Percentiles rank a stretch among this genome's conserved stretches.
phyloP scores from a whole-genome alignment of 2,888 invertebrate genomes.

The Caenorhabditis zanzibari region DNA sequence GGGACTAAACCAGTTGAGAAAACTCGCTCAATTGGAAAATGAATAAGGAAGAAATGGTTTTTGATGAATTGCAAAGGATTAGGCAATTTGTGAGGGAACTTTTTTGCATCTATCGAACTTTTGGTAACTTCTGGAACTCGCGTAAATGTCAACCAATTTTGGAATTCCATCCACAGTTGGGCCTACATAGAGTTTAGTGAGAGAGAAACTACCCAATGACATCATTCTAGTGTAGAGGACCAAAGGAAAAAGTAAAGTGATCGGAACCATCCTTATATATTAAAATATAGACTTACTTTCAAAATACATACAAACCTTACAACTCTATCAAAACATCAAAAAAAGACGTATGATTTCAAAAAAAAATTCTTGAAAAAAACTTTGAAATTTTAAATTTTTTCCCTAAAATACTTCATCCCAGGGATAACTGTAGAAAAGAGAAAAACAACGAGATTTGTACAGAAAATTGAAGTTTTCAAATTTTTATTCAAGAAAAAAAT shows the following conservation, averaged over 20 bases:
- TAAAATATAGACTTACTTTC: not conserved
- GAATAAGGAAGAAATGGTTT: conserved; percentile 48
- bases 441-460: too few species aligned
- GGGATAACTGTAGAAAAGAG: too few species aligned
- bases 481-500: too few species aligned
- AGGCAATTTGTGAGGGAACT: conserved; percentile 12
- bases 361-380: too few species aligned
- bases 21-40: conserved; percentile 51
- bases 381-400: too few species aligned
- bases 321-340: too few species aligned
- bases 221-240: conserved; percentile 1
- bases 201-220: conserved; percentile 31
- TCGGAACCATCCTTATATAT: not conserved
- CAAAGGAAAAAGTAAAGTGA: conserved; percentile 1
- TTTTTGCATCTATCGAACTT: conserved; percentile 19
- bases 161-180: conserved; percentile 33
- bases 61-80: conserved; percentile 40
- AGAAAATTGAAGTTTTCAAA: too few species aligned
- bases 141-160: conserved; percentile 30
- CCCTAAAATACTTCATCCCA: too few species aligned
- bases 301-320: not conserved
- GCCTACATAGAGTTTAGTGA: not conserved
- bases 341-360: too few species aligned
- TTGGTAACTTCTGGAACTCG: not conserved
- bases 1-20: not conserved